phyloP scores from a whole-genome alignment of 2,888 invertebrate species.

The Drosophila birchii region DNA sequence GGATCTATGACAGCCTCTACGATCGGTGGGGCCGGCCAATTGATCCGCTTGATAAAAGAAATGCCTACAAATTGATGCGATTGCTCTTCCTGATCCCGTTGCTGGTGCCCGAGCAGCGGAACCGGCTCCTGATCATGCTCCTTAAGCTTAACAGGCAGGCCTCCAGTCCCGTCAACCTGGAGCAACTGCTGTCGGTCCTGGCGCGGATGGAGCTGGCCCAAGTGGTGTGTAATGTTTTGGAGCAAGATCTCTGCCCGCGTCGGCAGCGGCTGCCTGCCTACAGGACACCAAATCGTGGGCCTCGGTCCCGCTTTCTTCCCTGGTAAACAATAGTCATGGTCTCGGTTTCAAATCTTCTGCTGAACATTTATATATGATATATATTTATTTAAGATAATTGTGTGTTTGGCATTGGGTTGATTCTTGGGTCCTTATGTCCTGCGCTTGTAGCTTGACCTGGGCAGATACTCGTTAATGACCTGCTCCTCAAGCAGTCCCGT shows the following conservation, averaged over 20 bases:
- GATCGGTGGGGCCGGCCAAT: constrained; percentile 66
- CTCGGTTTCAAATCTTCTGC: not conserved
- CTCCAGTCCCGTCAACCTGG: constrained; percentile 41
- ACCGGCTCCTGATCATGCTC: constrained; percentile 48
- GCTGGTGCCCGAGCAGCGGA: constrained; percentile 46
- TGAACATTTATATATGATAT: not conserved
- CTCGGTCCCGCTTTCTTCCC: not conserved
- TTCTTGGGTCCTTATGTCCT: not conserved
- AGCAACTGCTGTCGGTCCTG: constrained; percentile 38
- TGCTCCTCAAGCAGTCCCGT: constrained; percentile 40
- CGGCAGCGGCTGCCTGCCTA: not conserved
- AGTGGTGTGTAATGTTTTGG: constrained; percentile 52
- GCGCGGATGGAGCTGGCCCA: constrained; percentile 27
- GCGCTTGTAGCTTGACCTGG: constrained; percentile 15
- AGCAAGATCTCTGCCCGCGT: constrained; percentile 32
- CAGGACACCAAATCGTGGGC: not conserved
- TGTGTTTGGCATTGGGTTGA: not conserved
- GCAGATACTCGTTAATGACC: constrained; percentile 24
- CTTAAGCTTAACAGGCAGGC: constrained; percentile 45
- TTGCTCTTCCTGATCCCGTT: constrained; percentile 52
- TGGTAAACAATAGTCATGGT: not conserved
- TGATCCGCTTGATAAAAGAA: constrained; percentile 54
- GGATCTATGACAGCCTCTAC: constrained; percentile 70
- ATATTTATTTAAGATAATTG: not conserved
- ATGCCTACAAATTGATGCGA: constrained; percentile 54